Evolutionary conservation across 2,797 vertebrate species (phyloP), one percentile per base, ranked within the genome.

Genomic region (Coregonus sp.): DNA sequence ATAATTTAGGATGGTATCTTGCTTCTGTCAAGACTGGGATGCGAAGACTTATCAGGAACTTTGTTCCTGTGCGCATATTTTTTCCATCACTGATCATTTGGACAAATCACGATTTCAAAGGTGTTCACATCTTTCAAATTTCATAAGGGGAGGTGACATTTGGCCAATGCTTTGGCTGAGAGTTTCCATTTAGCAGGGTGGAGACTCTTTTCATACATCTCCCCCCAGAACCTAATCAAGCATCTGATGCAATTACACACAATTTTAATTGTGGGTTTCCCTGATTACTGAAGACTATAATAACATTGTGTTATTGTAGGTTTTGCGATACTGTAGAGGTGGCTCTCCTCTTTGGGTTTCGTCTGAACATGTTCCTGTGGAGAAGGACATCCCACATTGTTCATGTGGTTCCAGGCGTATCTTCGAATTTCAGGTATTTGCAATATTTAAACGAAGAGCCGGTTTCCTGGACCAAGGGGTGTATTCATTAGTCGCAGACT

Each of bases 291-390:
- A 66, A 52, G 47, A 51, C 2, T 16, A 4, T 73, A 37, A 70
- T 33, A 47, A 25, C 25, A 25, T 47, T 47, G 40, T 47, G 0
- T 70, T 33, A 12, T 82, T 70, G 66, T 79, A 99, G 98, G 94
- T 99, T 82, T 88, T 99, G 86, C 95, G 98, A n/a, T 99, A 99
- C 75, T 96, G 94, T 81, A 94, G 95, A 90, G 94, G 90, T 59
- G 95, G 94, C 51, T 82, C 89, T 76, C 96, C 97, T 1, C 50
- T 99, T 70, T 99, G 97, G 98, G 94, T 99, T 59, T 98, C 97
- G 4, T 92, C 92, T 72, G 91, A 96, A 87, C 95, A 97, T 95
- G 40, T 47, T 76, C 96, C 97, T 65, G 85, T 85, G 40, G 40
- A 47, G 40, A 47, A 47, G 9, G 2, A 9, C 40, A 47, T 47